Percentiles rank a stretch among this genome's conserved stretches.
Conservation (phyloP, 2,888 invertebrate species). For the Rhagium mordax region DNA sequence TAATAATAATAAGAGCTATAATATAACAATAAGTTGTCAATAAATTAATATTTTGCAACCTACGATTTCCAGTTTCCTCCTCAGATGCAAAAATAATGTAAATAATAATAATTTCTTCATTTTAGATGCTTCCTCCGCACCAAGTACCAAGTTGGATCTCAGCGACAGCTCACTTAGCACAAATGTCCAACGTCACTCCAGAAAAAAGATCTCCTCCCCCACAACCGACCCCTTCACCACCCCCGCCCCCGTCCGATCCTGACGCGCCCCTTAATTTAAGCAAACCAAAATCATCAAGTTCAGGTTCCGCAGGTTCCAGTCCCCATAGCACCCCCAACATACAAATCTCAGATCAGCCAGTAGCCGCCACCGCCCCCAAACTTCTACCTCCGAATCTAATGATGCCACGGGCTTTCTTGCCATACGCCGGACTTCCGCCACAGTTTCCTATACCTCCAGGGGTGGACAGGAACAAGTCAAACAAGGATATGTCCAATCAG, state of each 20-base stretch:
- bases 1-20: not conserved
- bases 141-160: conserved; percentile 76
- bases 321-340: conserved; percentile 68
- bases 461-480: conserved; percentile 62
- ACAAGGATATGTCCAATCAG: conserved; percentile 63
- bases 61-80: too few relatives aligned
- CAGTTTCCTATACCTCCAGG: conserved; percentile 71
- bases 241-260: conserved; percentile 72
- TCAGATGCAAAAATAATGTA: too few relatives aligned
- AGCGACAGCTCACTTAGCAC: conserved; percentile 81
- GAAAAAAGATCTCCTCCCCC: conserved; percentile 65
- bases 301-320: conserved; percentile 73
- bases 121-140: conserved; percentile 73
- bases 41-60: not conserved
- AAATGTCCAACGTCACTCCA: conserved; percentile 74
- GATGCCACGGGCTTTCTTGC: conserved; percentile 75
- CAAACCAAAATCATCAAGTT: conserved; percentile 81
- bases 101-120: too few relatives aligned
- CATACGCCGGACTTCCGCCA: conserved; percentile 76
- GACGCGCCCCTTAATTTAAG: conserved; percentile 91
- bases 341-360: conserved; percentile 71
- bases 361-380: conserved; percentile 74
- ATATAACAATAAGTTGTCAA: not conserved
- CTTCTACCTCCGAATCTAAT: conserved; percentile 75
- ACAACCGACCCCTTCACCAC: conserved; percentile 68